phyloP scores from a whole-genome alignment of 2,888 invertebrate species.

The Drosophila austrosaltans region DNA sequence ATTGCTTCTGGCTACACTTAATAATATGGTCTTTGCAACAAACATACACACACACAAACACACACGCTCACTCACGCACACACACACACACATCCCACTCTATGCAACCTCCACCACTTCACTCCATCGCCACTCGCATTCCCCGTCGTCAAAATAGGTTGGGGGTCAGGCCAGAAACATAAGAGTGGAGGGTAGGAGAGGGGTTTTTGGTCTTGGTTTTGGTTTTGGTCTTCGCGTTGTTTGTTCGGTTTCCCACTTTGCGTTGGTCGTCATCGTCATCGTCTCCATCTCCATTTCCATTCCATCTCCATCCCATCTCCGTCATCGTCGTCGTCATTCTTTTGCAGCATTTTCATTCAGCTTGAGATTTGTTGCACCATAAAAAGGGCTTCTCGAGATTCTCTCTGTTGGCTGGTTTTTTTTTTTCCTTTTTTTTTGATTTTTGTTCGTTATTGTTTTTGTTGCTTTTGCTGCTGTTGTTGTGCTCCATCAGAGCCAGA shows the following conservation, averaged over 20 bases:
- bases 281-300: slow-evolving; percentile 11
- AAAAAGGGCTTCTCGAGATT: slow-evolving; percentile 69
- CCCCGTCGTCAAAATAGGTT: not conserved
- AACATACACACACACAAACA: slow-evolving; percentile 28
- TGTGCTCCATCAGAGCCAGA: slow-evolving; percentile 28
- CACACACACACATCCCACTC: slow-evolving; percentile 25
- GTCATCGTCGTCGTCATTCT: slow-evolving; percentile 36
- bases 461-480: slow-evolving; percentile 26
- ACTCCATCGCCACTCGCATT: slow-evolving; percentile 14
- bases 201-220: slow-evolving; percentile 28
- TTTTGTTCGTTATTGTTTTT: not conserved
- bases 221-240: slow-evolving; percentile 56
- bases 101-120: slow-evolving; percentile 8
- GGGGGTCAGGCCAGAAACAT: not conserved
- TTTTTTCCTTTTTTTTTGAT: not conserved
- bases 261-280: slow-evolving; percentile 63
- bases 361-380: slow-evolving; percentile 70
- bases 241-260: slow-evolving; percentile 72
- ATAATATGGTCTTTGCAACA: slow-evolving; percentile 71
- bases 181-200: not conserved
- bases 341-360: slow-evolving; percentile 50
- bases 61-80: slow-evolving; percentile 17
- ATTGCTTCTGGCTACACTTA: slow-evolving; percentile 82
- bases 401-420: slow-evolving; percentile 17
- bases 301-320: slow-evolving; percentile 25